A percentile compares a stretch with the other conserved stretches of the same genome.
phyloP scores from a whole-genome alignment of 1,140 invertebrate genomes.

The Dreissena rostriformis region DNA sequence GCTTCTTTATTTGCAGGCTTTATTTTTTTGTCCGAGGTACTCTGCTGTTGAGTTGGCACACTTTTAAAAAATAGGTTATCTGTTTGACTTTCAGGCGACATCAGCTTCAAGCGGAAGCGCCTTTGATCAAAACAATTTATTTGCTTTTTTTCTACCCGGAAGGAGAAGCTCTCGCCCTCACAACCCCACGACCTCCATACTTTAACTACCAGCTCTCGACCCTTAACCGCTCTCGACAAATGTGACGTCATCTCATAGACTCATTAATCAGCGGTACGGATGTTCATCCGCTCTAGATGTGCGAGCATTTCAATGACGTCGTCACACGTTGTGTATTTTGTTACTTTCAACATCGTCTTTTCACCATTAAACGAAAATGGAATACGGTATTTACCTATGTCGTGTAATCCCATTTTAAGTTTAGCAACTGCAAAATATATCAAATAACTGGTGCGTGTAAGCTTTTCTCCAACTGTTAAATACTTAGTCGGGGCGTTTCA shows the following conservation, averaged over 20 bases:
- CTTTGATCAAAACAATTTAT: neutral
- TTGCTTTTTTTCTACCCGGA: constrained; percentile 16
- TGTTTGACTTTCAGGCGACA: neutral
- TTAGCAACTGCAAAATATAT: neutral
- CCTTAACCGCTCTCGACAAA: neutral
- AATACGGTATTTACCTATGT: constrained; percentile 1
- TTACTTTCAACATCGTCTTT: neutral
- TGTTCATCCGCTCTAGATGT: neutral
- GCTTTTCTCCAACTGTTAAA: too few species aligned
- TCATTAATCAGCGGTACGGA: neutral
- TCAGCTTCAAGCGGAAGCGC: neutral
- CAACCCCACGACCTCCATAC: constrained; percentile 32
- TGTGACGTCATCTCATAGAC: constrained; percentile 16
- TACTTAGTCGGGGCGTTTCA: too few species aligned
- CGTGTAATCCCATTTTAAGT: constrained; percentile 18
- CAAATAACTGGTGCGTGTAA: neutral
- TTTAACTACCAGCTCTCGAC: constrained; percentile 2
- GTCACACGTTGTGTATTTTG: constrained; percentile 45
- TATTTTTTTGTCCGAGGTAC: neutral
- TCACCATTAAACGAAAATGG: constrained; percentile 21
- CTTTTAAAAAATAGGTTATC: constrained; percentile 12
- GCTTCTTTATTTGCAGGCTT: neutral
- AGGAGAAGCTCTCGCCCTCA: constrained; percentile 4
- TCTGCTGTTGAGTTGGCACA: neutral
- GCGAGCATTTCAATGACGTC: constrained; percentile 37